phyloP scores from a whole-genome alignment of 2,888 invertebrate genomes.

The Ormyrus thymus region DNA sequence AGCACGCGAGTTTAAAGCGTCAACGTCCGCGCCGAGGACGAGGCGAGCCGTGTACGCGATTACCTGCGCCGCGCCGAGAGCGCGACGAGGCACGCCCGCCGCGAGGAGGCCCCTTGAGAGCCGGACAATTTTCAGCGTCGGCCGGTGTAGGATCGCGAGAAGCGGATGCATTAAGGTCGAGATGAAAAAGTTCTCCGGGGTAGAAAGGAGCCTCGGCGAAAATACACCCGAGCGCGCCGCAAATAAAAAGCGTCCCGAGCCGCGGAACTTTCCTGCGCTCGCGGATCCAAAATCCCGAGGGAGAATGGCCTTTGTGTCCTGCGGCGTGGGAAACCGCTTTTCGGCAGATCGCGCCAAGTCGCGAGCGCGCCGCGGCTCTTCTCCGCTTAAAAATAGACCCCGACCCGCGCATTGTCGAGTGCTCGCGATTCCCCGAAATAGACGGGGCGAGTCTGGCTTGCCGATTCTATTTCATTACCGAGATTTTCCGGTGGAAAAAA shows the following conservation, averaged over 20 bases:
- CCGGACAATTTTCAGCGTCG: too few species aligned
- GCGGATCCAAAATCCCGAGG: neutral
- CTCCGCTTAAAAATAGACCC: too few species aligned
- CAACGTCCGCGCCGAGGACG: neutral
- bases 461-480: neutral
- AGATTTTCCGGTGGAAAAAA: conserved; percentile 13
- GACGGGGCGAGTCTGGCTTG: too few species aligned
- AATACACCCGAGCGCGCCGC: too few species aligned
- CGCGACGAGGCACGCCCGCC: too few species aligned
- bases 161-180: too few species aligned
- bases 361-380: too few species aligned
- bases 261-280: neutral
- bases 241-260: neutral
- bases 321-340: conserved; percentile 13
- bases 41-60: neutral
- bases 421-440: neutral
- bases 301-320: conserved; percentile 17
- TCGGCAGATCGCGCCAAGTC: neutral
- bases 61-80: neutral
- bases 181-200: too few species aligned
- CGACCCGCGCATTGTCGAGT: neutral
- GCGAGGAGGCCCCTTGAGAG: too few species aligned
- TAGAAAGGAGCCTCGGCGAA: too few species aligned
- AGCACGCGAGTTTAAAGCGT: neutral
- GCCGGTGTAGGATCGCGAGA: too few species aligned